Base-by-base conservation (phyloP, 2,797 vertebrate species). In the Gymnodraco acuticeps region DNA sequence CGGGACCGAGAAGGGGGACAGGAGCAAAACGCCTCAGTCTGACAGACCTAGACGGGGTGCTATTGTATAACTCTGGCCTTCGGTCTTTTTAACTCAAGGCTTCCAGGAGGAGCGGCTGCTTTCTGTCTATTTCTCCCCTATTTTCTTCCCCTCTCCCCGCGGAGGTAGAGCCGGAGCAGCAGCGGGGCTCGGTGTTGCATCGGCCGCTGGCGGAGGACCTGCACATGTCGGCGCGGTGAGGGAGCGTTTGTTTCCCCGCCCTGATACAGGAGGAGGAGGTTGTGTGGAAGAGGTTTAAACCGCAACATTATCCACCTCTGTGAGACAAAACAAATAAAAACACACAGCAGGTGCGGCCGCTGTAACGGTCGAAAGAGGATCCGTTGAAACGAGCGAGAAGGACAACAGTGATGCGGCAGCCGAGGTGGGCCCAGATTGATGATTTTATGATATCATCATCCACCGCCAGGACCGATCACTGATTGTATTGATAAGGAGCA, bases 191-290 rank as follows among this genome's bases (percentile, higher is more conserved):
- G 74, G 86, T 73, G 85, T 80, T 88, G 88, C 80, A 83, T 90
- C 91, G 82, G 81, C 86, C 85, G 78, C 76, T 80, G 90, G 84
- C 80, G 80, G 88, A 90, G 91, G 93, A 91, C 82, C 89, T 84
- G 93, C 94, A 94, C 94, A 94, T 95, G 94, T 94, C 91, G 89
- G 92, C 87, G 80, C 92, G 87, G 87, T 92, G 91, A 90, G 83
- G 85, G 80, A 86, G 55, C 82, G 87, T 77, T 91, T 86, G 73
- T 88, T 90, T 90, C 92, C 90, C 94, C 93, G 88, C 94, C 94
- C 94, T 92, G 90, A 88, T 82, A 82, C 89, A 48, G 75, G 67
- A 78, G 67, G 64, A 41, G 55, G 69, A 69, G 76, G 78, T 38
- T 76, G 75, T 16, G 66, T 23, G 64, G 53, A 6, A 72, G 48